A percentile compares a stretch with the other conserved stretches of the same genome.
Conservation (phyloP, 2,797 vertebrate genomes). For the Chromis chromis region DNA sequence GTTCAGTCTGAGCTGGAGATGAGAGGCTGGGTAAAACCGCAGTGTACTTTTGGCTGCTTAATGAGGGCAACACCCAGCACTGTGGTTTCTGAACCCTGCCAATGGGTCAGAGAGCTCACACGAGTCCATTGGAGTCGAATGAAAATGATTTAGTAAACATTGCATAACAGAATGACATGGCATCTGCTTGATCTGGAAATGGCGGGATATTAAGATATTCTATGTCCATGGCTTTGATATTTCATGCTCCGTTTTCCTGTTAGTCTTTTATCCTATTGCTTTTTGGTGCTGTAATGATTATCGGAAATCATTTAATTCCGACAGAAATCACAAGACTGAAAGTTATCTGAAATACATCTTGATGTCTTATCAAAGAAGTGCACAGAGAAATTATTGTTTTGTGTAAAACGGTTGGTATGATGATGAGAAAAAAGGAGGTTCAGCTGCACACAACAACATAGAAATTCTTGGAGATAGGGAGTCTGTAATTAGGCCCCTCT, state of each 20-base stretch:
- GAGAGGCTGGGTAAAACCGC: slow-evolving; percentile 77
- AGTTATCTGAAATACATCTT: slow-evolving; percentile 4
- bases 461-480: slow-evolving; percentile 32
- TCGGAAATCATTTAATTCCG: not conserved
- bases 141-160: slow-evolving; percentile 28
- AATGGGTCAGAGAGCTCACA: slow-evolving; percentile 45
- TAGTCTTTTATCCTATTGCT: too few relatives aligned
- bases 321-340: too few relatives aligned
- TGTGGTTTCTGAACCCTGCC: slow-evolving; percentile 46
- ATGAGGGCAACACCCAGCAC: slow-evolving; percentile 71
- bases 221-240: not conserved
- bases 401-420: not conserved
- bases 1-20: slow-evolving; percentile 64
- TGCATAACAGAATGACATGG: slow-evolving; percentile 7
- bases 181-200: slow-evolving; percentile 11
- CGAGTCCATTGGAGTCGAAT: not conserved
- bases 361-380: not conserved
- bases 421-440: slow-evolving; percentile 22
- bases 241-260: not conserved
- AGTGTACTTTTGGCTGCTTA: slow-evolving; percentile 60
- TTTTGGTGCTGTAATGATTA: too few relatives aligned
- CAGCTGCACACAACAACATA: slow-evolving; percentile 22
- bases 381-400: slow-evolving; percentile 9
- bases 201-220: not conserved
- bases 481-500: slow-evolving; percentile 64